Conservation (phyloP, 2,888 invertebrate species). For the Cephus runcator region DNA sequence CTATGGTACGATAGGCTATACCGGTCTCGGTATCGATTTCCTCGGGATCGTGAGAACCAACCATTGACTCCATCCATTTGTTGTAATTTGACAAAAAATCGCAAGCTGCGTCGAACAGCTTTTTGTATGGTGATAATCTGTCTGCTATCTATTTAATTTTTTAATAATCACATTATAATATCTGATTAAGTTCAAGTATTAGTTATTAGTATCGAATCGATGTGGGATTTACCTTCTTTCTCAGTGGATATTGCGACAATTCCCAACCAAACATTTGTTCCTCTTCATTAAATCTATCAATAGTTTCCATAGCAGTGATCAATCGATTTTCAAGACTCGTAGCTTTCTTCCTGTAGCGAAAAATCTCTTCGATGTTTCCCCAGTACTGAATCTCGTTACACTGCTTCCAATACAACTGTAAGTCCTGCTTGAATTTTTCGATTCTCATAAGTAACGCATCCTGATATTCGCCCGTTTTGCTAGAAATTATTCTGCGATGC, state of each 20-base stretch:
- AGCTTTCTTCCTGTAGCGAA: slow-evolving; percentile 85
- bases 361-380: slow-evolving; percentile 86
- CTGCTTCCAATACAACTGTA: slow-evolving; percentile 82
- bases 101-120: slow-evolving; percentile 87
- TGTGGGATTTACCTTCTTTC: slow-evolving; percentile 70
- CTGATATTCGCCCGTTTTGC: slow-evolving; percentile 89
- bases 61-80: slow-evolving; percentile 82
- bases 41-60: slow-evolving; percentile 89
- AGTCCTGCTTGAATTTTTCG: slow-evolving; percentile 83
- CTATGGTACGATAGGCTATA: slow-evolving; percentile 77
- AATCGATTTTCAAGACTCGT: slow-evolving; percentile 78
- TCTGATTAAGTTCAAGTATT: neutral
- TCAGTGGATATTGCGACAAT: slow-evolving; percentile 85
- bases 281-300: slow-evolving; percentile 92
- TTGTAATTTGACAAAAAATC: slow-evolving; percentile 87
- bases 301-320: slow-evolving; percentile 78
- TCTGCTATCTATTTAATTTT: slow-evolving; percentile 71
- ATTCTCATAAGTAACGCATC: slow-evolving; percentile 81
- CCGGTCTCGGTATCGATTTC: slow-evolving; percentile 85
- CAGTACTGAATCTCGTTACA: slow-evolving; percentile 88
- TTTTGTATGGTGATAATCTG: slow-evolving; percentile 85
- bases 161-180: neutral
- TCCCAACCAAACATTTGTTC: slow-evolving; percentile 91
- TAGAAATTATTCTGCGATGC: slow-evolving; percentile 80
- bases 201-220: neutral